Evolutionary conservation across 2,888 invertebrate species (phyloP), one percentile per base, ranked within the genome.

Genomic region (Sicus ferrugineus): DNA sequence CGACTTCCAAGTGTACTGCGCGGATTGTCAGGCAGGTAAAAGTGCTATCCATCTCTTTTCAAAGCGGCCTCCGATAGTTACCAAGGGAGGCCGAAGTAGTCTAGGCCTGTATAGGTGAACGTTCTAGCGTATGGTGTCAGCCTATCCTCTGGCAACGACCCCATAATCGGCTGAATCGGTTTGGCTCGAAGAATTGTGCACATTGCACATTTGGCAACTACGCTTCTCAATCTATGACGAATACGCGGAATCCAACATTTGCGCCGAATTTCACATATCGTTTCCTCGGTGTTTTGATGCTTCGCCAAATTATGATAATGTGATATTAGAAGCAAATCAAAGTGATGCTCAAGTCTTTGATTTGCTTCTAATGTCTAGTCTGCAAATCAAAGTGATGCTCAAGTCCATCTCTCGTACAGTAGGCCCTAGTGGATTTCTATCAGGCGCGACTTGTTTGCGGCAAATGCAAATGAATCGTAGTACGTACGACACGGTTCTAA

Each of bases 401-500:
- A 11, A 34, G 11, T 34, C 38, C 38, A 34, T 9, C 5, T 34
- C 38, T 34, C 38, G 38, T 34, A 11, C 38, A 6, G 38, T 34
- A 34, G 38, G 38, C 38, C 38, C 11, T 11, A 11, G 38, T 34
- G n/a, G 48, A 48, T n/a, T n/a, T 11, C 4, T n/a, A n/a, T 48
- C 48, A 4, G 14, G n/a, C 14, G 48, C 16, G 16, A 14, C n/a
- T n/a, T 14, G n/a, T n/a, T 48, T 48, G 48, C 48, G 48, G 48
- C 48, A 5, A 9, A 23, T 30, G 48, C n/a, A n/a, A n/a, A 9
- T 14, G 63, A 70, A 31, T 61, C 28, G 4, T 58, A 3, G 2
- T 63, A 48, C 54, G 68, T 65, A 65, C 7, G 52, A 68, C 0
- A 26, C 21, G 1, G 46, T 52, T 31, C 65, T 59, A 21, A 42